Base-by-base conservation (phyloP, 2,797 vertebrate species). In the Schizopygopsis malacanthus region DNA sequence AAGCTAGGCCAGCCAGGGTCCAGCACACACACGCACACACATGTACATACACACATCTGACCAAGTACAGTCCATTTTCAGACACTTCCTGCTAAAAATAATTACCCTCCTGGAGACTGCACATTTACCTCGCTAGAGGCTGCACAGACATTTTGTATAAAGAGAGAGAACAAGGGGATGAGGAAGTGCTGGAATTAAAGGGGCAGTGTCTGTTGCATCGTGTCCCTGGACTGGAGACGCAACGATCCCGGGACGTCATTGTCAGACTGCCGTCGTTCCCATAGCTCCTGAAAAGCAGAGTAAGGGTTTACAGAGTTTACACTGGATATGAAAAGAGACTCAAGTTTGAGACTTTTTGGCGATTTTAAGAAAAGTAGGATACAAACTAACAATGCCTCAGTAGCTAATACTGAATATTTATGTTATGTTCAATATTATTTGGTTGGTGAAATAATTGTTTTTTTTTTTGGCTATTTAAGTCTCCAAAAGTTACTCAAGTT, bases 101-200 rank as follows among this genome's bases (percentile, higher is more conserved):
- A 89, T 87, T 89, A 89, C 79, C 85, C 87, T 87, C 83, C 88
- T 90, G 87, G 85, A 88, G 87, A 83, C 71, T 39, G 33, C n/a
- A n/a, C n/a, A 73, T 28, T 28, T 28, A 76, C 85, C 82, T 76
- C 56, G 67, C 82, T 79, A 76, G 87, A 88, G 84, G 82, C 88
- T 65, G 43, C 77, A 65, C 71, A 82, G 82, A 83, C 85, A 83
- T 72, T 81, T 83, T 63, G 79, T 80, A 84, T 83, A 86, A 77
- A 70, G 75, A 61, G 72, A 72, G 50, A 45, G 75, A 85, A 79
- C 73, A 78, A 79, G 69, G 43, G 87, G 54, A 83, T 54, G 81
- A 89, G 86, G 82, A 85, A 89, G 56, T 79, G 80, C 73, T 65
- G 81, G 82, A 86, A 82, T 87, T 89, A 82, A 86, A 86, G 82